Evolutionary conservation across 2,113 vertebrate genomes (phyloP).

Genomic region (Hemicordylus capensis): DNA sequence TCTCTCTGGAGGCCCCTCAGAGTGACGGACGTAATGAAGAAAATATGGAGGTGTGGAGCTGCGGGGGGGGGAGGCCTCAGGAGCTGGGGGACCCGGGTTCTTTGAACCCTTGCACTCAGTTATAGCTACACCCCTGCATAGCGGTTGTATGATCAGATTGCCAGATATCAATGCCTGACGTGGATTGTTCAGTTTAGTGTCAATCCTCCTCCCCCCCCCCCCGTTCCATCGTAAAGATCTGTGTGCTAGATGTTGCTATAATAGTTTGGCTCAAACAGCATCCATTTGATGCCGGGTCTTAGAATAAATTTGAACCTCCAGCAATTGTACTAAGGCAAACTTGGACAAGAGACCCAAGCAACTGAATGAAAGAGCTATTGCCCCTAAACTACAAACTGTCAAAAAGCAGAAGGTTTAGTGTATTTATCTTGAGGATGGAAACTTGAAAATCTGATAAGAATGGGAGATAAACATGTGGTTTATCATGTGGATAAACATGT

Average conservation of each 20-base stretch:
- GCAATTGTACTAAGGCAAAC: conserved; percentile 18
- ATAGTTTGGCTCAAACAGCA: neutral
- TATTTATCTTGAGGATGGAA: conserved; percentile 36
- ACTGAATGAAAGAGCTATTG: conserved; percentile 22
- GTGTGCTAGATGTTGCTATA: neutral
- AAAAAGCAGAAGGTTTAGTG: conserved; percentile 16
- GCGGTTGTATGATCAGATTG: conserved; percentile 27
- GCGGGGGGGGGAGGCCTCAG: too few relatives aligned
- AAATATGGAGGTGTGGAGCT: too few relatives aligned
- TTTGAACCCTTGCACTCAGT: too few relatives aligned
- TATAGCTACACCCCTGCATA: too few relatives aligned
- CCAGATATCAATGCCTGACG: too few relatives aligned
- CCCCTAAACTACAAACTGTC: conserved; percentile 18
- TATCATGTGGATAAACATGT: too few relatives aligned
- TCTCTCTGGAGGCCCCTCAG: too few relatives aligned
- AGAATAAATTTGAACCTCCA: conserved; percentile 23
- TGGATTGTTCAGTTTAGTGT: neutral
- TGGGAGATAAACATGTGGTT: neutral
- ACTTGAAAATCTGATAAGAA: conserved; percentile 7
- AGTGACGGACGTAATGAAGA: too few relatives aligned
- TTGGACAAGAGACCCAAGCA: neutral
- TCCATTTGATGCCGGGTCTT: neutral
- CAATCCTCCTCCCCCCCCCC: neutral
- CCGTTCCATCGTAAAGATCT: neutral
- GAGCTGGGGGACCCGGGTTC: too few relatives aligned